Percentiles rank a stretch among this genome's conserved stretches.
Evolutionary conservation across 1,140 invertebrate species (phyloP).

Genomic region (Drosophila nebulosa): DNA sequence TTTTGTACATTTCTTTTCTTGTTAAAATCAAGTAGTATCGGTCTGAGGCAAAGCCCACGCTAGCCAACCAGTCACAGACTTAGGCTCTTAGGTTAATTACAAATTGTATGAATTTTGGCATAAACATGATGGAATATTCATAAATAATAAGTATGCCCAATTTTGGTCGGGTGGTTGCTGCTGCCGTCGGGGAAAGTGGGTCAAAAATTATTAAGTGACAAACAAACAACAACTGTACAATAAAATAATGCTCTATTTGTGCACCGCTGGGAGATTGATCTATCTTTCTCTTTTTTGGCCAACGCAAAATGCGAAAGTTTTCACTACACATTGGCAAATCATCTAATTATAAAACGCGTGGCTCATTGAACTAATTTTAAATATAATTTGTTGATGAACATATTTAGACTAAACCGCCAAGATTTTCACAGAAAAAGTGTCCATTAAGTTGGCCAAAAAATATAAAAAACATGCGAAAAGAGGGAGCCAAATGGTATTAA

Average conservation of each 20-base stretch:
- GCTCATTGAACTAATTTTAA: conserved; percentile 66
- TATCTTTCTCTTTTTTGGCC: conserved; percentile 6
- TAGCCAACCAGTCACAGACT: conserved; percentile 14
- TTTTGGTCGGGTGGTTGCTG: conserved; percentile 13
- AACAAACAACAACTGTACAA: conserved; percentile 38
- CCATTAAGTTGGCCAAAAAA: background rate
- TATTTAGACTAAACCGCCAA: conserved; percentile 40
- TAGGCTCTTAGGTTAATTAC: conserved; percentile 54
- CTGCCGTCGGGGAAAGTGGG: conserved; percentile 59
- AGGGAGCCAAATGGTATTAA: background rate
- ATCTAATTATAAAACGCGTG: conserved; percentile 74
- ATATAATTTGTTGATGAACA: conserved; percentile 43
- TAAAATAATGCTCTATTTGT: conserved; percentile 37
- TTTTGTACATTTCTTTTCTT: too few relatives aligned
- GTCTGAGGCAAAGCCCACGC: conserved; percentile 13
- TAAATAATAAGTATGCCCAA: conserved; percentile 51
- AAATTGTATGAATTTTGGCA: conserved; percentile 42
- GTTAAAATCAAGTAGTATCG: too few relatives aligned
- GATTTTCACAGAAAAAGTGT: conserved; percentile 36
- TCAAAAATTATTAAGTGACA: conserved; percentile 53
- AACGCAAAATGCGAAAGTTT: background rate
- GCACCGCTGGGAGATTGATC: conserved; percentile 8
- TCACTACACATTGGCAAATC: conserved; percentile 42
- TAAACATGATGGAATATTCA: conserved; percentile 45
- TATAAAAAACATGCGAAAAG: background rate